Conservation (phyloP, 2,113 vertebrate genomes). For the Mola mola region DNA sequence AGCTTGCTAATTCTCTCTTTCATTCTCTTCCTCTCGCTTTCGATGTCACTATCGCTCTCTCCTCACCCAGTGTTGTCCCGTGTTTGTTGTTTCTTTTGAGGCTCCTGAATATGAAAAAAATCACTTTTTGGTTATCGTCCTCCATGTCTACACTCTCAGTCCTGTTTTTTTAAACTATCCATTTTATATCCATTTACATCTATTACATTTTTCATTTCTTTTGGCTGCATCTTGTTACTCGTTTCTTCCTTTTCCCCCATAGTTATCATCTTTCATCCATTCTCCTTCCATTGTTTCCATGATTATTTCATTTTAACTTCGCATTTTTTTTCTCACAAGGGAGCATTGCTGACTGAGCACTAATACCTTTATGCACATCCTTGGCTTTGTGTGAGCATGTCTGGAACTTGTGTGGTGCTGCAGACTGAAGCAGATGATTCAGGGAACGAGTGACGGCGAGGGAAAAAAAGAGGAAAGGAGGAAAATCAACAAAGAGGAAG, state of each 20-base stretch:
- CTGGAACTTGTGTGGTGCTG: slow-evolving; percentile 65
- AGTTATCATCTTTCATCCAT: neutral
- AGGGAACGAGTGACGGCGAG: slow-evolving; percentile 15
- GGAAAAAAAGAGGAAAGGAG: slow-evolving; percentile 1
- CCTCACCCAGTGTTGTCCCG: no score
- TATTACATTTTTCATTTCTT: no score
- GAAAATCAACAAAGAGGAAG: slow-evolving; percentile 36
- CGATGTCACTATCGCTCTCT: neutral
- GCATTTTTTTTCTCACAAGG: slow-evolving; percentile 24
- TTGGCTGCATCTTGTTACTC: no score
- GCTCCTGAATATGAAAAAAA: no score
- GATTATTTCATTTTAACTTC: no score
- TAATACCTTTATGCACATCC: slow-evolving; percentile 51
- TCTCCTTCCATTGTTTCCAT: slow-evolving; percentile 5
- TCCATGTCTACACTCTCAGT: no score
- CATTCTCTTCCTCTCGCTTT: slow-evolving; percentile 12
- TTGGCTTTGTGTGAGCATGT: slow-evolving; percentile 52
- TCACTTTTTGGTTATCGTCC: no score
- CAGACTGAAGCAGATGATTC: slow-evolving; percentile 63
- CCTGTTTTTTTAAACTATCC: no score
- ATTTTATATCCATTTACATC: no score
- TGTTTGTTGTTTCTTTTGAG: no score
- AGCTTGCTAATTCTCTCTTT: slow-evolving; percentile 59
- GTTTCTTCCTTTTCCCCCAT: neutral
- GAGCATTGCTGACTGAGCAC: slow-evolving; percentile 38